Evolutionary conservation across 2,888 invertebrate genomes (phyloP), one percentile per base, ranked within the genome.

Genomic region (Portevinia maculata): DNA sequence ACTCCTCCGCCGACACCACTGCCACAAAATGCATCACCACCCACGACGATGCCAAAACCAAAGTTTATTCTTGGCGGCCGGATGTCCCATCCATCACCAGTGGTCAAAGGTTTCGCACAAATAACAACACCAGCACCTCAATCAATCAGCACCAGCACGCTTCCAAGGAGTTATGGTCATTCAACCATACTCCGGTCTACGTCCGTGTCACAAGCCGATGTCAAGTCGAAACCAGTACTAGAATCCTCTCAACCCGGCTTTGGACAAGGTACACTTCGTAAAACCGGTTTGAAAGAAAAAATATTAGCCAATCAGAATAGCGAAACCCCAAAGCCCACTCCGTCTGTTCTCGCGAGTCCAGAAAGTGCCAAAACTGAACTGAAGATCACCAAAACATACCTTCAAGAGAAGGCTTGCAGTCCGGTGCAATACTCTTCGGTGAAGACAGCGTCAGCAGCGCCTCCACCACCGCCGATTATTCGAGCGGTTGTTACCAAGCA

Each of bases 191-290:
- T 67, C 17, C 78, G 64, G 19, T 64, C 79, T 7, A 71, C 73
- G 3, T 83, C 78, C 8, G 21, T 70, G 0, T 53, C 65, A 59
- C 65, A 81, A n/a, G 24, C 55, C 46, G 41, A 64, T 21, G 39
- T 59, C 46, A 79, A 57, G 24, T 69, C 37, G 79, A 79, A 41
- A 60, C 48, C 55, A 32, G 8, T 7, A 11, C 17, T 5, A 15
- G 67, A 67, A 1, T 21, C 19, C 1, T 8, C 71, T 13, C 57
- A 64, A 88, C 85, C 86, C 85, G 86, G 87, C 2, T 92, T 92
- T 86, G 91, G 92, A 0, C 92, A 92, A 84, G 89, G 88, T 8
- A 91, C 90, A 1, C 86, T 92, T 69, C 88, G 92, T n/a, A 89
- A 91, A 79, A 92, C 92, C 0, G 92, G 92, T 5, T 86, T 90